These are phyloP conservation scores for Aphis gossypii DNA, from an alignment of 1,140 invertebrate species.

Conservation along the genomic window DNA sequence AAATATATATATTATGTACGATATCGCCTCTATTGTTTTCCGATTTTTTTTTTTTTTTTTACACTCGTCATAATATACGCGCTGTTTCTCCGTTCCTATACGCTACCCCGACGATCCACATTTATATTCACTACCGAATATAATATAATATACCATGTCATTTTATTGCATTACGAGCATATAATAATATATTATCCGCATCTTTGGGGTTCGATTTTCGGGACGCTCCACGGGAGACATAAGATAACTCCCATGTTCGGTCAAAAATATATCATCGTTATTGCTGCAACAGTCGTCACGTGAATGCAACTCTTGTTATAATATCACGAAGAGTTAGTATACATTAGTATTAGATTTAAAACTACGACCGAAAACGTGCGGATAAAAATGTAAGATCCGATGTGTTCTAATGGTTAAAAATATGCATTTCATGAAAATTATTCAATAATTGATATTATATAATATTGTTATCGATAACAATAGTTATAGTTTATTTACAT, in stretches of 20 bases:
- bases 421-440: no score
- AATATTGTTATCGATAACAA: no score
- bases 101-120: neutral
- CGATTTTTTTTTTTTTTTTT: neutral
- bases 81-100: neutral
- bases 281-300: neutral
- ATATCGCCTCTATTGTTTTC: conserved; percentile 19
- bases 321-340: neutral
- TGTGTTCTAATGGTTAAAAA: no score
- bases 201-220: neutral
- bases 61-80: neutral
- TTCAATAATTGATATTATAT: no score
- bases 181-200: neutral
- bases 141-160: neutral
- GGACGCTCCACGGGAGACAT: neutral
- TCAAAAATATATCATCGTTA: neutral
- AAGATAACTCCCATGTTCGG: neutral
- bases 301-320: neutral
- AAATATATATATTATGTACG: neutral
- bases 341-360: neutral
- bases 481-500: no score
- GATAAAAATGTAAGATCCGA: neutral
- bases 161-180: neutral
- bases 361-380: neutral
- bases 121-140: neutral